A percentile compares a stretch with the other conserved stretches of the same genome.
These are phyloP conservation scores for Suncus etruscus DNA, from an alignment of 2,113 vertebrate species.

Conservation along the genomic window DNA sequence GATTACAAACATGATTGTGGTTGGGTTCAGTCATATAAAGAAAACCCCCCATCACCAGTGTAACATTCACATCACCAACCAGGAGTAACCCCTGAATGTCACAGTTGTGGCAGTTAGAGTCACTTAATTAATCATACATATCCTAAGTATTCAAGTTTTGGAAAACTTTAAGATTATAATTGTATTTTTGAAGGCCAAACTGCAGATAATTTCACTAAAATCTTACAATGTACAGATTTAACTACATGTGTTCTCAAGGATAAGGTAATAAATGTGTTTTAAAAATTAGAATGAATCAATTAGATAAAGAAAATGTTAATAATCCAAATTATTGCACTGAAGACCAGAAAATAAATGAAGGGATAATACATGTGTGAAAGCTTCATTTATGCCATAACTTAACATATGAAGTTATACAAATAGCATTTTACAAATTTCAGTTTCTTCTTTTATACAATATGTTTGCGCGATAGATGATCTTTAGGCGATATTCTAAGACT, in stretches of 20 bases:
- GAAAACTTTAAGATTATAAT: neutral
- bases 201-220: neutral
- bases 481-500: constrained; percentile 31
- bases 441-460: constrained; percentile 34
- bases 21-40: too few species aligned
- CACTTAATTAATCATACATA: neutral
- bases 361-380: neutral
- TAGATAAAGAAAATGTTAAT: constrained; percentile 34
- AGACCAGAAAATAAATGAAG: neutral
- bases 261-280: neutral
- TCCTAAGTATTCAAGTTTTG: neutral
- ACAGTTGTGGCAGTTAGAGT: neutral
- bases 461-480: constrained; percentile 3
- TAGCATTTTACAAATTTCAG: neutral
- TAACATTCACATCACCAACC: too few species aligned
- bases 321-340: neutral
- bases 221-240: neutral
- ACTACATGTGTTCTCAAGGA: neutral
- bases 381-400: neutral
- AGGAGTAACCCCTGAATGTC: too few species aligned
- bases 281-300: constrained; percentile 19
- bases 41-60: too few species aligned
- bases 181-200: neutral
- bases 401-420: neutral
- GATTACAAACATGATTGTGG: too few species aligned